phyloP scores from a whole-genome alignment of 2,113 vertebrate genomes.

The Myrmecobius fasciatus region DNA sequence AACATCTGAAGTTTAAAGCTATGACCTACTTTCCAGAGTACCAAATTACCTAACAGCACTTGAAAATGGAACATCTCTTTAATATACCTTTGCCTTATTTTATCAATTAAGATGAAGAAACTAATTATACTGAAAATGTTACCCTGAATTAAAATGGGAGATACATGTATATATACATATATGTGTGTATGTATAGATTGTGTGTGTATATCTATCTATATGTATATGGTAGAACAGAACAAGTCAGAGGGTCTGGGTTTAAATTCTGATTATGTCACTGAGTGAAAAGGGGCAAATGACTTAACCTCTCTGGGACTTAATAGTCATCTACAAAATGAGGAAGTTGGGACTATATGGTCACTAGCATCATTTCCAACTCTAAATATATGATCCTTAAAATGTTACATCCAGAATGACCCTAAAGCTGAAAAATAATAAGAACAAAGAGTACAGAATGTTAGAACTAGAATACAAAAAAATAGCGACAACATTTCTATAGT shows the following conservation, averaged over 20 bases:
- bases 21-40: background rate
- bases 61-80: conserved; percentile 63
- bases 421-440: background rate
- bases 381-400: background rate
- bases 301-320: background rate
- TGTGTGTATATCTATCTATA: too few relatives aligned
- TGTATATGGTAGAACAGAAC: background rate
- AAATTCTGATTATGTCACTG: background rate
- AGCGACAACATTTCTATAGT: background rate
- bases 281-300: background rate
- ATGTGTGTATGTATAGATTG: too few relatives aligned
- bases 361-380: background rate
- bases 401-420: background rate
- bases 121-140: background rate
- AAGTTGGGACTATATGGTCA: background rate
- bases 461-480: background rate
- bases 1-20: conserved; percentile 69
- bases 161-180: too few relatives aligned
- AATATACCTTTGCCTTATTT: conserved; percentile 16
- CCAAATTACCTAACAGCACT: conserved; percentile 73
- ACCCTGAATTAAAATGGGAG: background rate
- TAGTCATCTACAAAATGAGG: background rate
- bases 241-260: background rate
- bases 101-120: conserved; percentile 47
- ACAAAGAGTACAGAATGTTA: background rate